A percentile compares a stretch with the other conserved stretches of the same genome.
These are phyloP conservation scores for Caenorhabditis brenneri DNA, from an alignment of 1,140 invertebrate species.

Conservation along the genomic window DNA sequence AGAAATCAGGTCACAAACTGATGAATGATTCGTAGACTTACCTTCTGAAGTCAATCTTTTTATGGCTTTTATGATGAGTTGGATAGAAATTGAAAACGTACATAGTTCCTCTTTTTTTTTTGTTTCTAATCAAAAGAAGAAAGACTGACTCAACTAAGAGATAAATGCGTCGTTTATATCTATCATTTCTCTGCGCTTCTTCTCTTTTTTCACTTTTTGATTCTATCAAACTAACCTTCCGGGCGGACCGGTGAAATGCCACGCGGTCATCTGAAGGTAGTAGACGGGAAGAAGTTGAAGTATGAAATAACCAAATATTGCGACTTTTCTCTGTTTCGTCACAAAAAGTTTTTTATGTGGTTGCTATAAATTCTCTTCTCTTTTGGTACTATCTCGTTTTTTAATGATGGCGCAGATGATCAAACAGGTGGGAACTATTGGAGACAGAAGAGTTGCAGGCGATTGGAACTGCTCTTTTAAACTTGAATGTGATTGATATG, in stretches of 20 bases:
- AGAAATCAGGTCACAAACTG: too few relatives aligned
- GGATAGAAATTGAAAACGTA: conserved; percentile 28
- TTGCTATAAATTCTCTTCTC: not conserved
- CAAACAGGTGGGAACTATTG: conserved; percentile 9
- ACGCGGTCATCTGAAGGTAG: not conserved
- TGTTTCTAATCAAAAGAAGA: not conserved
- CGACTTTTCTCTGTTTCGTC: too few relatives aligned
- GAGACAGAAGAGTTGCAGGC: conserved; percentile 1
- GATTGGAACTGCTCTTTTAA: not conserved
- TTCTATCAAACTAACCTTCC: conserved; percentile 16
- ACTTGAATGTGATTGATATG: too few relatives aligned
- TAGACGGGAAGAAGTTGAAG: not conserved
- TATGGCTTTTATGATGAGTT: not conserved
- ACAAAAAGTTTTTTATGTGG: not conserved
- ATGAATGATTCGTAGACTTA: too few relatives aligned
- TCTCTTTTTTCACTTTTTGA: not conserved
- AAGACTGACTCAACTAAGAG: not conserved
- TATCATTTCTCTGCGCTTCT: not conserved
- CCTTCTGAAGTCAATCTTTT: not conserved
- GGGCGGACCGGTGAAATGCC: conserved; percentile 29
- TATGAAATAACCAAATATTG: not conserved
- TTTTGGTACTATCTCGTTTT: not conserved
- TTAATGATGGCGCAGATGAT: not conserved
- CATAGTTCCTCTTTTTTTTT: not conserved
- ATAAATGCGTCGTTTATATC: not conserved